Percentiles rank a stretch among this genome's conserved stretches.
These are phyloP conservation scores for Megastigmus dorsalis DNA, from an alignment of 2,888 invertebrate species.

Conservation along the genomic window DNA sequence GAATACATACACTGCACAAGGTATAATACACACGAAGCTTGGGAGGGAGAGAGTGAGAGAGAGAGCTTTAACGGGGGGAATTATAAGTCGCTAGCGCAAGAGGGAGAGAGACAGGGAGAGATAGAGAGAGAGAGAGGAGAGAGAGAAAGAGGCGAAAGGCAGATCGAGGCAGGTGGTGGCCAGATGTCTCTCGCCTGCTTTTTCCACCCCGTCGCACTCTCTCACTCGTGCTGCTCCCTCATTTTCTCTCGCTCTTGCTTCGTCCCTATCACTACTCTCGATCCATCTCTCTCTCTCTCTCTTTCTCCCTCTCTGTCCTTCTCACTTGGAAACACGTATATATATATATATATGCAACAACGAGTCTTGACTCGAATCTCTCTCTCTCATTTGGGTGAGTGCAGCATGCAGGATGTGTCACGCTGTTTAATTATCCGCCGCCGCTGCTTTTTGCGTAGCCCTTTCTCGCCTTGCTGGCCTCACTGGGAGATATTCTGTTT, in stretches of 20 bases:
- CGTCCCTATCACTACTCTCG: constrained; percentile 26
- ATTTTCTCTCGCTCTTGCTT: constrained; percentile 52
- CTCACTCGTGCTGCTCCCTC: constrained; percentile 24
- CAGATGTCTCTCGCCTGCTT: constrained; percentile 71
- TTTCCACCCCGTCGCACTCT: constrained; percentile 37
- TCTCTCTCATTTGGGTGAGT: too few species aligned
- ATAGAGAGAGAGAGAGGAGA: constrained; percentile 72
- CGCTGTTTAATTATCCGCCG: background rate
- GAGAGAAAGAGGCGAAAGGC: constrained; percentile 64
- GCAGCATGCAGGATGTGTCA: background rate
- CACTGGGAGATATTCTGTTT: too few species aligned
- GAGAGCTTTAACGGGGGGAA: constrained; percentile 58
- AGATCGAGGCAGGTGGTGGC: constrained; percentile 73
- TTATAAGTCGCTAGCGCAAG: constrained; percentile 61
- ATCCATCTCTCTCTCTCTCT: constrained; percentile 37
- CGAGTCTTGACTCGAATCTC: background rate
- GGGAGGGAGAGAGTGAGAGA: constrained; percentile 30
- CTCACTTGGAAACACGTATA: background rate
- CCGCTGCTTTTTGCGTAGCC: background rate
- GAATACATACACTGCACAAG: background rate
- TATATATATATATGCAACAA: too few species aligned
- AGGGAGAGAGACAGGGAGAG: constrained; percentile 56
- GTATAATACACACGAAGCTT: background rate
- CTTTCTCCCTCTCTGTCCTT: background rate
- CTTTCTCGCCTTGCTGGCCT: background rate